Base-by-base conservation (phyloP, 2,888 invertebrate species). In the Sinotaia quadrata region DNA sequence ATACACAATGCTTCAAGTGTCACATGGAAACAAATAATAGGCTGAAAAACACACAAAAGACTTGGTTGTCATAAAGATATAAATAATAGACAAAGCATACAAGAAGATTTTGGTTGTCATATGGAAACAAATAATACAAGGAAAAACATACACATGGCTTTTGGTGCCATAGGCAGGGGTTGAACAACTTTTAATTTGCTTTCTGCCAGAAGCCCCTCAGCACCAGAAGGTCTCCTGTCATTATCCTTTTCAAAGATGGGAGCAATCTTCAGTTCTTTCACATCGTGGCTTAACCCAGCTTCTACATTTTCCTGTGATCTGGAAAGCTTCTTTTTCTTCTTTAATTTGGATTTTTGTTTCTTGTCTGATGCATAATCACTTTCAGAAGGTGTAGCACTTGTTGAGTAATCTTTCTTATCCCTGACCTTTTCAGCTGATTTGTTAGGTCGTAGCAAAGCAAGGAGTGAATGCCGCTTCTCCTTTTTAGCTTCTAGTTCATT, bases 1-100 rank as follows among this genome's bases (percentile, higher is more conserved):
- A 76, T 79, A 87, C 87, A 82, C 67, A 85, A 84, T 59, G 87
- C 87, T 76, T 83, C 85, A 12, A 86, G 86, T 49, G 84, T 82
- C 34, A 79, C n/a, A n/a, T 56, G 47, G n/a, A n/a, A n/a, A n/a
- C n/a, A n/a, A n/a, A n/a, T n/a, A n/a, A n/a, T n/a, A n/a, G n/a
- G n/a, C n/a, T n/a, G n/a, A n/a, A n/a, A n/a, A n/a, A n/a, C n/a
- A n/a, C n/a, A n/a, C n/a, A n/a, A n/a, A n/a, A n/a, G n/a, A n/a
- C n/a, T n/a, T n/a, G n/a, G n/a, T n/a, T n/a, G n/a, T n/a, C n/a
- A n/a, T n/a, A n/a, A n/a, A n/a, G n/a, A n/a, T n/a, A n/a, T n/a
- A n/a, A n/a, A n/a, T n/a, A n/a, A n/a, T n/a, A n/a, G n/a, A n/a
- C n/a, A n/a, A n/a, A n/a, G n/a, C n/a, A n/a, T n/a, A n/a, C n/a